These are phyloP conservation scores for Dascyllus trimaculatus DNA, from an alignment of 2,113 vertebrate genomes.

Conservation along the genomic window DNA sequence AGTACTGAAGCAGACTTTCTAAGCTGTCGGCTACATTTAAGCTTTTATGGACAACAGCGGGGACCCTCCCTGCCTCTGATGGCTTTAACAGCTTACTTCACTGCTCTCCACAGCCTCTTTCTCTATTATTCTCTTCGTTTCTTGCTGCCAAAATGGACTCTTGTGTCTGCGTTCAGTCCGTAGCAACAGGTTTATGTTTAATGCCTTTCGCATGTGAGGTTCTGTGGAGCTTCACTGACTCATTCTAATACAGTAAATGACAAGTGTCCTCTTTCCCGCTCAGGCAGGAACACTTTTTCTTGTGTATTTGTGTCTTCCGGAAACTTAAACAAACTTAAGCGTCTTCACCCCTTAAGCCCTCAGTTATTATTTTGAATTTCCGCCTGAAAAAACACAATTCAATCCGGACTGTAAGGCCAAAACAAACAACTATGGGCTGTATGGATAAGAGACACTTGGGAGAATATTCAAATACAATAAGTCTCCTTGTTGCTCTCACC, in stretches of 20 bases:
- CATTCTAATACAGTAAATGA: slow-evolving; percentile 10
- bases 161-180: neutral
- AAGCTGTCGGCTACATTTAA: slow-evolving; percentile 60
- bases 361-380: slow-evolving; percentile 22
- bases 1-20: slow-evolving; percentile 41
- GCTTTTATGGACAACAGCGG: slow-evolving; percentile 67
- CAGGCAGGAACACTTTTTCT: too few relatives aligned
- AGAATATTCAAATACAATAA: neutral
- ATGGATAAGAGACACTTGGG: too few relatives aligned
- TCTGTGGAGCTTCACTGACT: slow-evolving; percentile 21
- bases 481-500: too few relatives aligned
- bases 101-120: slow-evolving; percentile 42
- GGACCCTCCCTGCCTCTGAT: slow-evolving; percentile 65
- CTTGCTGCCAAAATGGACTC: slow-evolving; percentile 19
- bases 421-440: neutral
- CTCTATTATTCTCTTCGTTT: slow-evolving; percentile 45
- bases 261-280: slow-evolving; percentile 1
- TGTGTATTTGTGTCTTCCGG: neutral
- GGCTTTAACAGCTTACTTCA: slow-evolving; percentile 66
- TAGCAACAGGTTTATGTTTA: slow-evolving; percentile 55
- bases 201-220: slow-evolving; percentile 42
- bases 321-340: slow-evolving; percentile 8
- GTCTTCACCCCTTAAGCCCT: neutral
- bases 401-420: neutral
- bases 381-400: slow-evolving; percentile 16